Evolutionary conservation across 2,113 vertebrate genomes (phyloP), one percentile per base, ranked within the genome.

Genomic region (Mustela nigripes): DNA sequence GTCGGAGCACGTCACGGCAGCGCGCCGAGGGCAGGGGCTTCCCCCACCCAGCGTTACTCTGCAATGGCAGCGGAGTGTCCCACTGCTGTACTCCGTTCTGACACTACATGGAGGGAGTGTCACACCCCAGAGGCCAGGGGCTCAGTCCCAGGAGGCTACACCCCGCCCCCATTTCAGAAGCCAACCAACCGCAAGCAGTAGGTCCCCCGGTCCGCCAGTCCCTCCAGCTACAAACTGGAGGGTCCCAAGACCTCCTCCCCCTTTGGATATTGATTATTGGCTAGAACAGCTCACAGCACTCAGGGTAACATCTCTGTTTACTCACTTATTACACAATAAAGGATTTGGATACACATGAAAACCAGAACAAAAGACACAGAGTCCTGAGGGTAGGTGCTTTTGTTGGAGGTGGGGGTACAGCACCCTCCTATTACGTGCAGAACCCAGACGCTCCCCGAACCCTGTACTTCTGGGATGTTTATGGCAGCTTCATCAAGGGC

Each of bases 281-380:
- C 56, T 33, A 65, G 45, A 86, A 84, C 1, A 63, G 71, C 91
- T 65, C 58, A 78, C 42, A 56, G 82, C 33, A 53, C 92, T 78
- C 71, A 42, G 58, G 26, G 58, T 19, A 91, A 91, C 33, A 80
- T 14, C 19, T 42, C 45, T 42, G 67, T 63, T 84, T 28, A 84
- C 53, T 42, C 28, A 11, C 11, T 84, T 63, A 28, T 31, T 50
- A 63, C 10, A 39, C 28, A 62, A 36, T 9, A 92, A n/a, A 28
- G 36, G 50, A n/a, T 60, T 18, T 10, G 65, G 80, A 14, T 73
- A 14, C n/a, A 48, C 31, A 58, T 39, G 58, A 67, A 42, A 48
- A 50, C 18, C 10, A 31, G 53, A 42, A 67, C 39, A 83, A 73
- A 10, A 73, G 1, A 28, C 4, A 18, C 31, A 84, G 42, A 45